Conservation (phyloP, 2,113 vertebrate species). For the Neotoma lepida region DNA sequence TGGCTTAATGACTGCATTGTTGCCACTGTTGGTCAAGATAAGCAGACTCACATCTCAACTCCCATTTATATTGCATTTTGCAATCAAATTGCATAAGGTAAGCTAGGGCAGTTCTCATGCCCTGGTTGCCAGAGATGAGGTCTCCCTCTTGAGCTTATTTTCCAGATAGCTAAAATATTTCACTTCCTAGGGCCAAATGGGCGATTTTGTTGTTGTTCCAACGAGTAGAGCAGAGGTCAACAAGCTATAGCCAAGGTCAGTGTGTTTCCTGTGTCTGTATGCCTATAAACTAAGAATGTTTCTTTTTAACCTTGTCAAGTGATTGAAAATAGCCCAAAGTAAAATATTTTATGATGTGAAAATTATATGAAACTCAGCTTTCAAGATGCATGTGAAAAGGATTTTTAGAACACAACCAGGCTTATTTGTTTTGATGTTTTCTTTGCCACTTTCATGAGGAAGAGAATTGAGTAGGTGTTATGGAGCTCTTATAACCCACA, state of each 20-base stretch:
- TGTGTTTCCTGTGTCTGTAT: neutral
- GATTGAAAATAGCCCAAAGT: conserved; percentile 14
- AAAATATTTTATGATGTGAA: conserved; percentile 33
- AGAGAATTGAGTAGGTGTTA: neutral
- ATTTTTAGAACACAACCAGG: neutral
- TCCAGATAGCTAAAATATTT: conserved; percentile 50
- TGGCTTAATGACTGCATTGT: conserved; percentile 32
- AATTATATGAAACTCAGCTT: conserved; percentile 28
- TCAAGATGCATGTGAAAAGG: conserved; percentile 10
- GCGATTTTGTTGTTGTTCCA: neutral
- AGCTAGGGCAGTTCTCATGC: conserved; percentile 25
- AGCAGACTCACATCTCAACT: conserved; percentile 42
- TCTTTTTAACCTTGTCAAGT: conserved; percentile 34
- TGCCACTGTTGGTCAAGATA: conserved; percentile 32
- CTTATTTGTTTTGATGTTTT: neutral
- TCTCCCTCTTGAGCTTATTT: conserved; percentile 32
- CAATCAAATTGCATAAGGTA: conserved; percentile 18
- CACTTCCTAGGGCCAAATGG: neutral
- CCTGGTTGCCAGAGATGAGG: conserved; percentile 4
- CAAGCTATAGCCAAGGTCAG: neutral
- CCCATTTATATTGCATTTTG: conserved; percentile 13
- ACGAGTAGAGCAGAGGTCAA: conserved; percentile 30
- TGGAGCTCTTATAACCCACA: neutral
- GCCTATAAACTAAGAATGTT: conserved; percentile 23
- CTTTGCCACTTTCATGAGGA: conserved; percentile 29